Percentiles rank a stretch among this genome's conserved stretches.
These are phyloP conservation scores for Drosophila lacteicornis DNA, from an alignment of 1,140 invertebrate species.

Conservation along the genomic window DNA sequence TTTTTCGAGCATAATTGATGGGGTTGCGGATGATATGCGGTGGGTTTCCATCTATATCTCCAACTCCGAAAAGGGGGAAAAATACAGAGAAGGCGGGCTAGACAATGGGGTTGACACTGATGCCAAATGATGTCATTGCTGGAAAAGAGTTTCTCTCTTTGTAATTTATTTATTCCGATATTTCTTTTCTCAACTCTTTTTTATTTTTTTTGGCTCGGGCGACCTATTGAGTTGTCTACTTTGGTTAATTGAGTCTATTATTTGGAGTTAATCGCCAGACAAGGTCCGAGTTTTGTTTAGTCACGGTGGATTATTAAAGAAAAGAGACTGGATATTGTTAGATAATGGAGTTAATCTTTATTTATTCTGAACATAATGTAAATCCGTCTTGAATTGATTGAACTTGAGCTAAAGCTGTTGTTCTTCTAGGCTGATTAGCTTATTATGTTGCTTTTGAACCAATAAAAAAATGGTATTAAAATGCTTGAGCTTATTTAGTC, in stretches of 20 bases:
- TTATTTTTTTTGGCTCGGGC: slow-evolving; percentile 19
- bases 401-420: neutral
- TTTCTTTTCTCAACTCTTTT: slow-evolving; percentile 13
- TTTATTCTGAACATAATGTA: slow-evolving; percentile 17
- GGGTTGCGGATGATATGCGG: slow-evolving; percentile 18
- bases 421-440: slow-evolving; percentile 2
- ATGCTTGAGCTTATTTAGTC: slow-evolving; percentile 4
- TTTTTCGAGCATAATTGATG: slow-evolving; percentile 76
- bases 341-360: slow-evolving; percentile 37
- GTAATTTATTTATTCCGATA: slow-evolving; percentile 47
- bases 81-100: slow-evolving; percentile 27
- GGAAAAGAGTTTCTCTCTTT: slow-evolving; percentile 38
- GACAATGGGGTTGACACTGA: slow-evolving; percentile 68
- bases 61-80: slow-evolving; percentile 33
- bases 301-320: slow-evolving; percentile 36
- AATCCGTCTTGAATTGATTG: slow-evolving; percentile 13
- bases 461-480: neutral
- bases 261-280: slow-evolving; percentile 71
- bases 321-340: slow-evolving; percentile 29
- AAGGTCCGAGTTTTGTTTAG: slow-evolving; percentile 47
- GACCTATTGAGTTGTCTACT: slow-evolving; percentile 75
- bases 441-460: neutral
- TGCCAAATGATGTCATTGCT: slow-evolving; percentile 77
- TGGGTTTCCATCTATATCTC: slow-evolving; percentile 50
- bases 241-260: slow-evolving; percentile 77